Conservation (phyloP, 2,888 invertebrate species). For the Tetheella fluctuosa region DNA sequence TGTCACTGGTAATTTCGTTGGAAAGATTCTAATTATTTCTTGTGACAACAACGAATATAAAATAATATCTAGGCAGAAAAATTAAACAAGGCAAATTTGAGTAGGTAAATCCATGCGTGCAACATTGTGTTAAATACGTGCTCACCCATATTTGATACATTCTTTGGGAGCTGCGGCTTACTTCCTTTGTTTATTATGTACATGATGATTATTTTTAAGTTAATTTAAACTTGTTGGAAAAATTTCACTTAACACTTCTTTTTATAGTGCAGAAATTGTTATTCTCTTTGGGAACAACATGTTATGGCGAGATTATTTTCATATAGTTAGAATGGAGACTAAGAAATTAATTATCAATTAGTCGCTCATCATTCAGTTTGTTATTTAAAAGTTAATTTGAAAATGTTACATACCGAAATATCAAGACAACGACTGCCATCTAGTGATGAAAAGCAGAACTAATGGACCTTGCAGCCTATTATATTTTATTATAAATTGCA, state of each 20-base stretch:
- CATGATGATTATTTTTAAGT: conserved; percentile 19
- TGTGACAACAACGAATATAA: no score
- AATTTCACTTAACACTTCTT: no score
- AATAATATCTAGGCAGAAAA: no score
- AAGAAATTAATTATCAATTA: neutral
- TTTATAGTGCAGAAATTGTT: no score
- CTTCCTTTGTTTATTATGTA: conserved; percentile 17
- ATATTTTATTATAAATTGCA: neutral
- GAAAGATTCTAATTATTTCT: no score
- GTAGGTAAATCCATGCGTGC: conserved; percentile 20
- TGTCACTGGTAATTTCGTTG: no score
- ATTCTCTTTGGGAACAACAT: no score
- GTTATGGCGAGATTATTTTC: no score
- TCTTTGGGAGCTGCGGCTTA: conserved; percentile 24
- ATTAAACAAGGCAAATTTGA: conserved; percentile 14
- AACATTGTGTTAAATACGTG: conserved; percentile 28
- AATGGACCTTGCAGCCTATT: neutral
- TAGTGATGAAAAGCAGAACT: neutral
- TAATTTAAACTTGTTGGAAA: conserved; percentile 5
- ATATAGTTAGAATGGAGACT: no score
- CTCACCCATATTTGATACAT: conserved; percentile 32
- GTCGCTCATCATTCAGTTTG: no score
- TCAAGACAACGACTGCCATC: conserved; percentile 17
- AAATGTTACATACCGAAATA: neutral
- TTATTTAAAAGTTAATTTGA: neutral